Evolutionary conservation across 2,888 invertebrate species (phyloP), one percentile per base, ranked within the genome.

Genomic region (Napeogenes inachia): DNA sequence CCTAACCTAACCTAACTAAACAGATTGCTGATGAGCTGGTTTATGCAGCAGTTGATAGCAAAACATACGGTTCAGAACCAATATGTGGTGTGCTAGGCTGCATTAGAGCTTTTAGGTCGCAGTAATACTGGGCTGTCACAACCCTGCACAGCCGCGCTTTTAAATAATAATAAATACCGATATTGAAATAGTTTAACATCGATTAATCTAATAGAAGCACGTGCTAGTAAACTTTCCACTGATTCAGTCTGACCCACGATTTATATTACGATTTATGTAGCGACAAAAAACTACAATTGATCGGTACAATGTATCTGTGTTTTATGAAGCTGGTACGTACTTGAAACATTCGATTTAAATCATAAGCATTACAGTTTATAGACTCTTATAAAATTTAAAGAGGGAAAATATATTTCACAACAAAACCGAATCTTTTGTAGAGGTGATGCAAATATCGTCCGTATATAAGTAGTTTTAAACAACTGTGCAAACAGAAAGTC

Each of bases 401-500:
- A 42, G 42, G 35, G 35, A 35, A 35, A 35, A 35, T 35, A 2
- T 35, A 35, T 35, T 6, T 55, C n/a, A 35, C 35, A 55, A 13
- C 10, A 35, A 38, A 4, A 2, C 2, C 21, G 21, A 21, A 30
- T 21, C 35, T 50, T 30, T 50, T 6, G 21, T 50, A 0, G 30
- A 30, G 30, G 6, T 50, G 30, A 10, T 50, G 21, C 45, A 12
- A 59, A n/a, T 13, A 45, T 54, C 6, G 47, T 56, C 32, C 53
- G 38, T 32, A 38, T n/a, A 54, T 45, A 62, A 42, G n/a, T 21
- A 21, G 12, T 30, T 59, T 50, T 21, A 54, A 12, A 59, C 71
- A 69, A 67, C 65, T 73, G 70, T 61, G 55, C 63, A 70, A 69
- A 69, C 63, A 70, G 56, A 63, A 59, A 65, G 53, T 55, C 62